Base-by-base conservation (phyloP, 1,140 invertebrate genomes). In the Drosophila subpulchrella region DNA sequence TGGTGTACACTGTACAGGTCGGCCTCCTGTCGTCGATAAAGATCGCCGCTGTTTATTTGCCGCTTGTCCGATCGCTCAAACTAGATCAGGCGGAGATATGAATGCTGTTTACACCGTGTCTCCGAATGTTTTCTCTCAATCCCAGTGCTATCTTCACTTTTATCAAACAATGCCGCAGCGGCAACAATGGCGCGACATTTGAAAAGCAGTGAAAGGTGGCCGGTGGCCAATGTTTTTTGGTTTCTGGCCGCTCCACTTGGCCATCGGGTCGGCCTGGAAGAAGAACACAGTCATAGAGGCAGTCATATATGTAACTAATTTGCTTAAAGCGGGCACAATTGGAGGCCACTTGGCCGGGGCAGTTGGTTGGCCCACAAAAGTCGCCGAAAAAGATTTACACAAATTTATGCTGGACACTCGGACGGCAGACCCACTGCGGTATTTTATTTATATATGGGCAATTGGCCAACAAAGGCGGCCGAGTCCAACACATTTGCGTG, bases 391-490 rank as follows among this genome's bases (percentile, higher is more conserved):
- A 86, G 83, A 88, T 83, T 80, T 88, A 32, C 32, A 68, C 58
- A 82, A 86, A 88, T 82, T 76, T 86, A 73, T 89, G 83, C 84
- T 71, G 51, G 30, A 83, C 48, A 71, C 70, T 81, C 51, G 58
- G 65, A 34, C 36, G 34, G 50, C 50, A 54, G 63, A 24, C 39
- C 39, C 46, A 27, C 27, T 27, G 27, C 24, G 47, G 32, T 34
- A 34, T 34, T 34, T 34, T 62, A 42, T 71, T 83, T 86, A 73
- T 88, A 85, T 84, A 86, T 86, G 80, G 84, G 79, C 84, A 89
- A 67, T 89, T 66, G 84, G 67, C 83, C 83, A 86, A 88, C 68
- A 86, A 86, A 76, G 79, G 70, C 81, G 78, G 75, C 63, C 83
- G 65, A 58, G 34, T 75, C 59, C 51, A 75, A 78, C 74, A 88